These are phyloP conservation scores for Hypotaenidia philippensis DNA, from an alignment of 2,797 vertebrate genomes.

Conservation along the genomic window DNA sequence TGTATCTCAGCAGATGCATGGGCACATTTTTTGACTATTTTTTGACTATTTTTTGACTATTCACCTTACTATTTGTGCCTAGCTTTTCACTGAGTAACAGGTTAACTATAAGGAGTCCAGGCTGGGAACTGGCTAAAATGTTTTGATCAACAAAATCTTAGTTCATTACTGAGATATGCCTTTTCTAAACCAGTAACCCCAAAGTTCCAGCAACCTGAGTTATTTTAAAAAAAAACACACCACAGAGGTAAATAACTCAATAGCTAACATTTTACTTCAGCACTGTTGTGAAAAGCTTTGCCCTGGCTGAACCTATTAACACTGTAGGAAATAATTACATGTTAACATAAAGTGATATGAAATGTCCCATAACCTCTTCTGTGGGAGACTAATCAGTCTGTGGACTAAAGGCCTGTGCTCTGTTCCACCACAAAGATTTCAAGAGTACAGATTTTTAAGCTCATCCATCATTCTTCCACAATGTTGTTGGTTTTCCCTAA, in stretches of 20 bases:
- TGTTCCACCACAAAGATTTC: neutral
- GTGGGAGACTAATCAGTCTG: neutral
- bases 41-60: neutral
- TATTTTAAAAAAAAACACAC: neutral
- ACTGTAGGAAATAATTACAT: conserved; percentile 26
- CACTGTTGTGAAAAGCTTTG: neutral
- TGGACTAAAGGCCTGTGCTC: neutral
- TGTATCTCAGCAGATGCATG: neutral
- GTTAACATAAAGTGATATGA: neutral
- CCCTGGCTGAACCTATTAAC: neutral
- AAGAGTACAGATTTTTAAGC: neutral
- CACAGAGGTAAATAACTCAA: conserved; percentile 21
- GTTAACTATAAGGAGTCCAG: neutral
- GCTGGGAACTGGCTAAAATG: neutral
- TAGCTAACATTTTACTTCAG: conserved; percentile 43
- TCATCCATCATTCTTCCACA: neutral
- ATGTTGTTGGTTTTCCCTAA: neutral
- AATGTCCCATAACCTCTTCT: neutral
- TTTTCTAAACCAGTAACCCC: neutral
- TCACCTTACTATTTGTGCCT: neutral
- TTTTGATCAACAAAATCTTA: neutral
- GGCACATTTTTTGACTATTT: neutral
- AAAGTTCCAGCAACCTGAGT: neutral
- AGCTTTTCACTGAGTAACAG: neutral
- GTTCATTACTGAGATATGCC: accelerated